phyloP scores from a whole-genome alignment of 2,888 invertebrate species.

The Dynastes tityus region DNA sequence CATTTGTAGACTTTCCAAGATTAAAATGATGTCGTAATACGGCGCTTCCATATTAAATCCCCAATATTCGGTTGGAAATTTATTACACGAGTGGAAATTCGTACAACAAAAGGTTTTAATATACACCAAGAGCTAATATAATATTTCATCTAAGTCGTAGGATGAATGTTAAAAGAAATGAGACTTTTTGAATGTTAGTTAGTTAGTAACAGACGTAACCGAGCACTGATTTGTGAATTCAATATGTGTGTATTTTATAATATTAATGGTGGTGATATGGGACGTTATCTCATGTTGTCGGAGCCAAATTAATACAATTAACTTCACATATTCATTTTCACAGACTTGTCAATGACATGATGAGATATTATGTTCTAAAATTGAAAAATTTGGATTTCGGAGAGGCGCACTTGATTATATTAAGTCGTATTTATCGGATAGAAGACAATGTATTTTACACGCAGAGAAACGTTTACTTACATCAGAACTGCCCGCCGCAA shows the following conservation, averaged over 20 bases:
- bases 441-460: too few relatives aligned
- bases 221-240: not conserved
- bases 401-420: too few relatives aligned
- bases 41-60: constrained; percentile 15
- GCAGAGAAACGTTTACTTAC: too few relatives aligned
- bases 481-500: too few relatives aligned
- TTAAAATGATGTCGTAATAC: constrained; percentile 12
- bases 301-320: too few relatives aligned
- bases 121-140: constrained; percentile 3
- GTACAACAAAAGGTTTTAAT: constrained; percentile 29
- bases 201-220: not conserved
- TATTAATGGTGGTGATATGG: too few relatives aligned
- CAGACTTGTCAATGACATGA: too few relatives aligned
- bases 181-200: constrained; percentile 2
- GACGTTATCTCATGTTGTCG: too few relatives aligned
- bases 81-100: constrained; percentile 16
- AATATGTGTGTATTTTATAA: not conserved
- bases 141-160: constrained; percentile 13
- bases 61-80: constrained; percentile 8
- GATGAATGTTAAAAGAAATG: not conserved
- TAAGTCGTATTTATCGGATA: too few relatives aligned
- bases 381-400: too few relatives aligned
- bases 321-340: too few relatives aligned
- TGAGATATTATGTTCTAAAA: too few relatives aligned
- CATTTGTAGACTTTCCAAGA: constrained; percentile 27